Evolutionary conservation across 2,888 invertebrate species (phyloP).

Genomic region (Tanypteryx hageni): DNA sequence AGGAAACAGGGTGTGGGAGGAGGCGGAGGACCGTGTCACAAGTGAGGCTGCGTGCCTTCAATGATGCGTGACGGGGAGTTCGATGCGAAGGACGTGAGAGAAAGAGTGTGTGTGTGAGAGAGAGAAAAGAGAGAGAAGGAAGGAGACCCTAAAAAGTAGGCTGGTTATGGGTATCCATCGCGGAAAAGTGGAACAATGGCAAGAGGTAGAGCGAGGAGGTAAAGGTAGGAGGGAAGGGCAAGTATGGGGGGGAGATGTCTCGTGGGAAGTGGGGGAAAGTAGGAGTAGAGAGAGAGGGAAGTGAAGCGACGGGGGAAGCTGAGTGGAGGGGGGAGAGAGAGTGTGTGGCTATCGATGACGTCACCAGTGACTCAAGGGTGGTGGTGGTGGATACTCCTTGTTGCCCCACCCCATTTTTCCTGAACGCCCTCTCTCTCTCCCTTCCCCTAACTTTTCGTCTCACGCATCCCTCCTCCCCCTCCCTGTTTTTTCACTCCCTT

Average conservation of each 20-base stretch:
- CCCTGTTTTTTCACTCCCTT: neutral
- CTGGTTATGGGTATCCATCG: neutral
- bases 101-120: neutral
- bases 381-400: neutral
- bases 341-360: conserved; percentile 1
- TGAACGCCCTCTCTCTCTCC: neutral
- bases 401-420: neutral
- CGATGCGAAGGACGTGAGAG: neutral
- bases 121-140: neutral
- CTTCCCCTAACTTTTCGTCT: neutral
- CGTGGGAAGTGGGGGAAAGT: neutral
- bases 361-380: conserved; percentile 50
- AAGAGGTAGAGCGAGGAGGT: neutral
- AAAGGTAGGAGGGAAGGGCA: neutral
- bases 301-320: neutral
- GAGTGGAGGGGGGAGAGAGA: neutral
- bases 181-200: conserved; percentile 19
- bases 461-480: no score
- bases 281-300: neutral
- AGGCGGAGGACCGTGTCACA: no score
- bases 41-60: no score
- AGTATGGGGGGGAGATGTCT: neutral
- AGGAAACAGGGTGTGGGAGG: no score
- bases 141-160: neutral
- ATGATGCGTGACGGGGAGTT: no score